Evolutionary conservation across 2,797 vertebrate species (phyloP), one percentile per base, ranked within the genome.

Genomic region (Pseudochromis fuscus): DNA sequence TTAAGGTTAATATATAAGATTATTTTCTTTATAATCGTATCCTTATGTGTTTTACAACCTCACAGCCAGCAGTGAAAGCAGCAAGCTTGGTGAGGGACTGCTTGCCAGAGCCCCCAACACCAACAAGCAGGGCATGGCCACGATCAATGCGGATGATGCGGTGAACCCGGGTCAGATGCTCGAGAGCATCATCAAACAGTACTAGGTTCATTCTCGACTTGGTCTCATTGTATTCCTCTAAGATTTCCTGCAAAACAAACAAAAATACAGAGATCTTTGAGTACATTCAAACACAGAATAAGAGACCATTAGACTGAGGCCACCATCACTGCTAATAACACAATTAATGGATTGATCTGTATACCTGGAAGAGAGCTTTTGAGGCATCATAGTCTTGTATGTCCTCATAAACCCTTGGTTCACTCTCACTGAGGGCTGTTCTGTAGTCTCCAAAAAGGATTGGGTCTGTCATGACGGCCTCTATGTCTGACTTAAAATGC

Each of bases 401-500:
- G 79, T 99, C 97, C 69, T 98, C 97, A 60, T 99, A 99, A 31
- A 97, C 33, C 18, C 96, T 93, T 2, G 90, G 88, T 46, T 98
- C 97, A 44, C 81, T 93, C 4, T 96, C 96, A 1, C 84, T 93
- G 70, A 98, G 92, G 1, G 96, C 96, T 28, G 73, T 94, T 70
- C 94, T 95, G 89, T 97, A 99, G 92, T 99, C 98, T 71, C 97
- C 98, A 81, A 97, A 99, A 25, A 99, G 93, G 79, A 99, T 86
- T 0, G 98, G 98, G 73, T 99, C 95, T 77, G 92, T 95, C 94
- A 96, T 95, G 35, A 93, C 91, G 0, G 83, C 53, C 52, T 97
- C 96, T 44, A 92, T n/a, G 0, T 95, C 93, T 5, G 94, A 88
- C 0, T 13, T 27, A 28, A 98, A 99, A 87, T 97, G 91, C 7